Base-by-base conservation (phyloP, 2,797 vertebrate species). In the Alfaro cultratus region DNA sequence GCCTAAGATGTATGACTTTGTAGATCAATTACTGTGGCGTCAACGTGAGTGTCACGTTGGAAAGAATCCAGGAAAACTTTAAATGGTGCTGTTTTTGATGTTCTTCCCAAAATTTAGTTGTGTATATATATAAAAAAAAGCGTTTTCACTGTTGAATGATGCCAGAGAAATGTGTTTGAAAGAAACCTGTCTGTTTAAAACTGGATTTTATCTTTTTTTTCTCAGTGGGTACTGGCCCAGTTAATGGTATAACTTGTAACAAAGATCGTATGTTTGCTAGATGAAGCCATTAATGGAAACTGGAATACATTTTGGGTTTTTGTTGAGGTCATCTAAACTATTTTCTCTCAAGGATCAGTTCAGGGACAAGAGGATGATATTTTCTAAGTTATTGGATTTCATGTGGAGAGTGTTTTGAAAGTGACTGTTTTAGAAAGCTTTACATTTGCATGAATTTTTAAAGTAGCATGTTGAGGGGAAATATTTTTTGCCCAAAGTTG, bases 371-470 rank as follows among this genome's bases (percentile, higher is more conserved):
- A 92, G 90, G 85, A 67, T 87, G 87, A 94, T 88, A 87, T 91
- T 95, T 93, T 90, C 93, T 93, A 82, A 92, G 91, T 91, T 86
- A 92, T 88, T 87, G 86, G 82, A 80, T 89, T 89, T 90, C 57
- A 82, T 39, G 87, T 89, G 82, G 77, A 80, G 85, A 85, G 85
- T 92, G 89, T 93, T 94, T 91, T 89, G 83, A 86, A 88, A 90
- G 88, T 86, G 88, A 93, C 89, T 89, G 85, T 89, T 83, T 83
- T 90, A 91, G 92, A 92, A 90, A 89, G 94, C 92, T 94, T 95
- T 95, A 89, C 41, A 87, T 95, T 93, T 94, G 94, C 94, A 95
- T 95, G 94, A 90, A 80, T 94, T 95, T 95, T 91, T 93, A 83
- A 93, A 93, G 83, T 91, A 77, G 95, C 95, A 95, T 93, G 94